Evolutionary conservation across 2,888 invertebrate species (phyloP).

Genomic region (Tanytarsus gracilentus): DNA sequence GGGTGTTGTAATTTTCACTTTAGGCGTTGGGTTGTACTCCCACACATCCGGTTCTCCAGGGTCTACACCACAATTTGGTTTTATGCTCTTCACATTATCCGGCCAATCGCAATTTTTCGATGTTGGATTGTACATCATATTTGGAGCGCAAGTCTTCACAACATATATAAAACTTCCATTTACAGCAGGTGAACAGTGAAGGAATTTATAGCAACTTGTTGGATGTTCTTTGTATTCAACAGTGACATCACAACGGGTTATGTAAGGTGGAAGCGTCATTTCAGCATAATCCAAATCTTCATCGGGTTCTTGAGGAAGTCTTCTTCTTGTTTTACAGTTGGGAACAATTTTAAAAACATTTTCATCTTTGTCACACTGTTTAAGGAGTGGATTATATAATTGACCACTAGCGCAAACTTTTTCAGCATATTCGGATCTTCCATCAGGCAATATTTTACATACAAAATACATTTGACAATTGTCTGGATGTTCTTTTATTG

Average conservation of each 20-base stretch:
- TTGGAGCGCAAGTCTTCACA: constrained; percentile 55
- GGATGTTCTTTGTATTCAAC: constrained; percentile 54
- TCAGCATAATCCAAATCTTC: no score
- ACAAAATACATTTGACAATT: constrained; percentile 64
- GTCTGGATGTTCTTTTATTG: constrained; percentile 52
- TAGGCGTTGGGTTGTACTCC: not conserved
- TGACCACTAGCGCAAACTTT: constrained; percentile 56
- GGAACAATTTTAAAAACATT: no score
- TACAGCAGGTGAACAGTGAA: constrained; percentile 53
- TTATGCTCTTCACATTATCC: constrained; percentile 46
- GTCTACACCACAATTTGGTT: constrained; percentile 50
- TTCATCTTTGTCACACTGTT: constrained; percentile 62
- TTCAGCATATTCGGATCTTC: constrained; percentile 47
- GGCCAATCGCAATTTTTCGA: constrained; percentile 59
- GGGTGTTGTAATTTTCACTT: not conserved
- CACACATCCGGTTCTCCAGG: constrained; percentile 18
- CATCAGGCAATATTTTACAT: constrained; percentile 47
- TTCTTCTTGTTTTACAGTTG: no score
- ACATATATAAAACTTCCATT: constrained; percentile 45
- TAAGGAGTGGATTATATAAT: constrained; percentile 55
- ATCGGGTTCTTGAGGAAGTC: no score
- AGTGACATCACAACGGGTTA: constrained; percentile 42
- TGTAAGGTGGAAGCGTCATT: constrained; percentile 36
- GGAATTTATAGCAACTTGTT: constrained; percentile 58
- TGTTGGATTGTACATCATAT: constrained; percentile 57